Evolutionary conservation across 2,888 invertebrate genomes (phyloP), one percentile per base, ranked within the genome.

Genomic region (Marronus borbonicus): DNA sequence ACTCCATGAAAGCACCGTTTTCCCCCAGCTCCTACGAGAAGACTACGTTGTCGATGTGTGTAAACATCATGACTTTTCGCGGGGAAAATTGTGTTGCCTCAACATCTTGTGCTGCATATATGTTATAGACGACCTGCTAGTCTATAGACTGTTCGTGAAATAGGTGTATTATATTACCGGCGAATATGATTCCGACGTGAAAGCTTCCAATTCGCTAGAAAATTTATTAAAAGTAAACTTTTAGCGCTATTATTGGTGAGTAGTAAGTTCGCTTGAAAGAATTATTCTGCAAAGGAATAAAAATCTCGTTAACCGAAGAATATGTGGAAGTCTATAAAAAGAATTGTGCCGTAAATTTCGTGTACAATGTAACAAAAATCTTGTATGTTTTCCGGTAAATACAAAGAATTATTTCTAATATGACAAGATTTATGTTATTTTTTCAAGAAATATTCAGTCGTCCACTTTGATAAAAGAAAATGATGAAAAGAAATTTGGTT

Each of bases 161-260:
- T 62, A 44, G 28, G 62, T 14, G 62, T 62, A 62, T 62, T 62
- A 62, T 62, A 62, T 62, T 62, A 62, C 44, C 44, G 44, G 10
- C 24, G 62, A 24, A 62, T 62, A 24, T 62, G 14, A 28, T 12
- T 31, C 60, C 14, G 62, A 62, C 17, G n/a, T 14, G 62, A 44
- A 44, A 44, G 44, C 10, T 12, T 8, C 31, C 7, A 62, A 39
- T 7, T 65, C 8, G 65, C 39, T 65, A 1, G 36, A 31, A 65
- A 65, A 39, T 65, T 65, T 65, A 65, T 65, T 65, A 65, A 65
- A 65, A 36, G 39, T 65, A 65, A 44, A 65, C 65, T 65, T 65
- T 65, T 65, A 65, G n/a, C 5, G 65, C 65, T 36, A 31, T 36
- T 39, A 36, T 52, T 52, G 17, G 52, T 17, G n/a, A 17, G 52